A percentile compares a stretch with the other conserved stretches of the same genome.
Evolutionary conservation across 2,888 invertebrate species (phyloP).

Genomic region (Lithophane semibrunnea): DNA sequence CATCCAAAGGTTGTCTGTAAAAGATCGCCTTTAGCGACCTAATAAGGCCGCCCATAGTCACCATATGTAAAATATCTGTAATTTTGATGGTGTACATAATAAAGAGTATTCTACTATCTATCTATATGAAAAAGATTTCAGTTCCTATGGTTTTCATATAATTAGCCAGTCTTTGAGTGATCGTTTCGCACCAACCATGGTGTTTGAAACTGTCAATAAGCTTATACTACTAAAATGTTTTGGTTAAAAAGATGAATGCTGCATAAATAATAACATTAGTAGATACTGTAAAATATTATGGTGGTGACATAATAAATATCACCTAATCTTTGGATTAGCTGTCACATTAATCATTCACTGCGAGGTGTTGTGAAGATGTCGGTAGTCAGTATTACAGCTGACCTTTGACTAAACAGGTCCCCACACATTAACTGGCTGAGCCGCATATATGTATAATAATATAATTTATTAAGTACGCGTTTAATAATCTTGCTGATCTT

Average conservation of each 20-base stretch:
- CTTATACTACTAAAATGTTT: conserved; percentile 7
- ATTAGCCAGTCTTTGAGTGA: not conserved
- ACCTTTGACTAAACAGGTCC: conserved; percentile 62
- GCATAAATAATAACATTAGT: conserved; percentile 22
- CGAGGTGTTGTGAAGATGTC: conserved; percentile 22
- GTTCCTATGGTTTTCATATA: not conserved
- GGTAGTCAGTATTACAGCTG: conserved; percentile 35
- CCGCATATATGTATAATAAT: conserved; percentile 49
- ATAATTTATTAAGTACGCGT: conserved; percentile 52
- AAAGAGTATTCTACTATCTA: not conserved
- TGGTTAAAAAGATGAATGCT: not conserved
- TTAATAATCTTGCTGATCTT: conserved; percentile 53
- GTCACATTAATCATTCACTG: conserved; percentile 33
- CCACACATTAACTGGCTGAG: conserved; percentile 29
- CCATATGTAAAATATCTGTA: too few species aligned
- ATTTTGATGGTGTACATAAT: too few species aligned
- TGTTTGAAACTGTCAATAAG: not conserved
- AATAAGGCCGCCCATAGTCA: too few species aligned
- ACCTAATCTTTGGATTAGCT: conserved; percentile 25
- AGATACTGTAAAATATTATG: conserved; percentile 23
- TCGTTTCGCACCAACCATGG: not conserved
- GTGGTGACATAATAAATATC: conserved; percentile 45
- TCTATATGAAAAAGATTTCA: not conserved
- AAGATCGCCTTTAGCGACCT: too few species aligned
- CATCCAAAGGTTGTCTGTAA: too few species aligned